Evolutionary conservation across 2,113 vertebrate species (phyloP).

Genomic region (Calypte anna): DNA sequence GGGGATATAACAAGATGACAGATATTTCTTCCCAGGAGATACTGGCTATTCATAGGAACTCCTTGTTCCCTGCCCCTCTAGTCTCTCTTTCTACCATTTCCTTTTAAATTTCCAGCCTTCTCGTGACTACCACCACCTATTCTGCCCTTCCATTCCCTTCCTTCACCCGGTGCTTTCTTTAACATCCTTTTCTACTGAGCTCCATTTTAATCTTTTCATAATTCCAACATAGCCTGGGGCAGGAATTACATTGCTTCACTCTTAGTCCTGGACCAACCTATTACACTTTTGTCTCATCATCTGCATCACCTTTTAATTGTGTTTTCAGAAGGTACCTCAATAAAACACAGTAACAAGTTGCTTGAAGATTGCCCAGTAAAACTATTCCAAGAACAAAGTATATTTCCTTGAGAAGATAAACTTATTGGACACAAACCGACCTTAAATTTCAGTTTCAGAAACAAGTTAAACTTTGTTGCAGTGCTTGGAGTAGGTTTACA

Average conservation of each 20-base stretch:
- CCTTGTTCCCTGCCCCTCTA: background rate
- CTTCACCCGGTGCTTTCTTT: background rate
- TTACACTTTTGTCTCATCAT: background rate
- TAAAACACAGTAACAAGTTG: background rate
- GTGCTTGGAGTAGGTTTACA: background rate
- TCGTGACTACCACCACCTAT: background rate
- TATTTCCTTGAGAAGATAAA: background rate
- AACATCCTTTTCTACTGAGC: background rate
- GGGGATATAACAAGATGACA: constrained; percentile 39
- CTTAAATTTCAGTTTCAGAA: constrained; percentile 50
- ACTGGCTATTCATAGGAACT: constrained; percentile 8
- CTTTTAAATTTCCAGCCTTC: background rate
- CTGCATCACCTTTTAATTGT: background rate
- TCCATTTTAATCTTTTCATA: constrained; percentile 13
- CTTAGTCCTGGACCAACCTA: background rate
- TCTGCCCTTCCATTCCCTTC: background rate
- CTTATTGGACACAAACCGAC: background rate
- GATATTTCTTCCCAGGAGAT: constrained; percentile 25
- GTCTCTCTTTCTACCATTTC: background rate
- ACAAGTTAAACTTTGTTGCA: constrained; percentile 32
- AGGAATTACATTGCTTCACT: background rate
- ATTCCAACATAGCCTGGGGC: background rate
- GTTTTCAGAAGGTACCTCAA: background rate
- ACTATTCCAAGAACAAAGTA: background rate
- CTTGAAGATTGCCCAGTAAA: background rate